Conservation (phyloP, 1,140 invertebrate species). For the Trichoplusia ni region DNA sequence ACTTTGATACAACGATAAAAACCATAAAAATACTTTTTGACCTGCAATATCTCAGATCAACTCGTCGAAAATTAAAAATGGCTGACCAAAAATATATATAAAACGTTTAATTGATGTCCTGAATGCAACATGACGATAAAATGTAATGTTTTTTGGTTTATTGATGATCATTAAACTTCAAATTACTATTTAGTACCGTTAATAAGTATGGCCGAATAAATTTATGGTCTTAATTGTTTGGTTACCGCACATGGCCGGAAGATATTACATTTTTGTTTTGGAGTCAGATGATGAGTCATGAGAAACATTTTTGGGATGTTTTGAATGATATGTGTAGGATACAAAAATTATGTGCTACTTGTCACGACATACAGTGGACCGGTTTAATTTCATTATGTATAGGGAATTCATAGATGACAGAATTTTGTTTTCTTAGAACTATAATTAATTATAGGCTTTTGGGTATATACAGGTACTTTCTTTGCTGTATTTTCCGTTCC, state of each 20-base stretch:
- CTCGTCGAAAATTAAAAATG: not conserved
- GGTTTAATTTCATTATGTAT: too few species aligned
- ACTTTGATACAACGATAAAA: constrained; percentile 5
- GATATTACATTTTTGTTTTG: constrained; percentile 2
- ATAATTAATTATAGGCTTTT: too few species aligned
- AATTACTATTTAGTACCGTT: constrained; percentile 32
- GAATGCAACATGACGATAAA: not conserved
- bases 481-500: too few species aligned
- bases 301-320: not conserved
- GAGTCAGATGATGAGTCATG: not conserved
- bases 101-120: constrained; percentile 16
- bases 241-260: not conserved
- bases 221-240: not conserved
- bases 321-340: not conserved
- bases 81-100: constrained; percentile 15
- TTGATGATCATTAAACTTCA: constrained; percentile 28
- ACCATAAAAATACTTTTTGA: constrained; percentile 19
- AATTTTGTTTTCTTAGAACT: too few species aligned
- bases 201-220: constrained; percentile 16
- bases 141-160: not conserved
- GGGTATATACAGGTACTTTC: too few species aligned
- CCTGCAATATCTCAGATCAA: constrained; percentile 7
- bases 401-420: too few species aligned
- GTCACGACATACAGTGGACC: too few species aligned
- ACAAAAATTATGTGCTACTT: too few species aligned